Evolutionary conservation across 2,888 invertebrate species (phyloP), one percentile per base, ranked within the genome.

Genomic region (Arctia plantaginis): DNA sequence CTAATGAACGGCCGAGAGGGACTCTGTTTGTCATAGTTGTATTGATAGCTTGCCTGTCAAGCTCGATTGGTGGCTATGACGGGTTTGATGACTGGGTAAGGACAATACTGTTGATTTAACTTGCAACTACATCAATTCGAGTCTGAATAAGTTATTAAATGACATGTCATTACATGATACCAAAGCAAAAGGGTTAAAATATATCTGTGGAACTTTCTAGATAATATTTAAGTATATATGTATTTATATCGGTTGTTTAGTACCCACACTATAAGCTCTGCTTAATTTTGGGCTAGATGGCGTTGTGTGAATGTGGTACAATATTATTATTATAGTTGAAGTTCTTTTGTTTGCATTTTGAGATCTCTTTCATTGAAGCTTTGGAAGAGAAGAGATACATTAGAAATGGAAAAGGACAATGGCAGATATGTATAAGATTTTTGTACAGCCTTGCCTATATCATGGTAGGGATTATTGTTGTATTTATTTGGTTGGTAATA

Each of bases 21-120:
- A 72, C 82, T 84, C 85, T 77, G 87, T 87, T 85, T 87, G 88
- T 88, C 88, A 87, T 85, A 85, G 85, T 86, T 87, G 82, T 87
- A 85, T 85, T 87, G 87, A 87, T 84, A 84, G 79, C 78, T 75
- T 33, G 65, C 69, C 68, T 80, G 84, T 85, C 84, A 83, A 10
- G 15, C 77, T 83, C 77, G 81, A 84, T 84, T 84, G 83, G 74
- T 69, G 30, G 35, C 27, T 33, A n/a, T 75, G 69, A 77, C 73
- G 71, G 20, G 66, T 69, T 65, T 66, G 71, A 76, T 76, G 73
- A 73, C 73, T 76, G 76, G 62, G 27, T 67, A 70, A 70, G 66
- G 65, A 47, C 73, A 69, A 55, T 72, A 41, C 55, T 47, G 55
- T 69, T 69, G 23, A 69, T 70, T 69, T 72, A 62, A 62, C 66